These are phyloP conservation scores for Tenthredo notha DNA, from an alignment of 2,888 invertebrate genomes.

Conservation along the genomic window DNA sequence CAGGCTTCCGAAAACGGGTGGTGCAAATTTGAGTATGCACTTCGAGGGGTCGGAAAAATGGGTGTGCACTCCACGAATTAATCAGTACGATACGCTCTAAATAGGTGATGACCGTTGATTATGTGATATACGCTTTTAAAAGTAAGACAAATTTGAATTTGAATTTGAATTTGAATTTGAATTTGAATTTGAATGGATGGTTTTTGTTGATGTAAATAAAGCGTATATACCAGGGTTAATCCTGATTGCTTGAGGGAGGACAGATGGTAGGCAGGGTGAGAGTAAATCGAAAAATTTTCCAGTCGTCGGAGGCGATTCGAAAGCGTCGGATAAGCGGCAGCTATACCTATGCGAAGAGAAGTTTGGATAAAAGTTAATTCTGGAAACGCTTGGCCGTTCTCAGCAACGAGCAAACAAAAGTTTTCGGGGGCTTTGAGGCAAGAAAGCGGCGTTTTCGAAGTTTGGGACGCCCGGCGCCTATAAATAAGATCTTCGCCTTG, in stretches of 20 bases:
- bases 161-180: background rate
- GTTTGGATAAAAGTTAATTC: conserved; percentile 67
- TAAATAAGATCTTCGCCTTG: conserved; percentile 61
- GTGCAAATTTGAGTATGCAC: no score
- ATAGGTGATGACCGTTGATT: background rate
- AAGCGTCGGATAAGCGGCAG: conserved; percentile 56
- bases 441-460: conserved; percentile 58
- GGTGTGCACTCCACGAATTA: no score
- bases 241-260: conserved; percentile 28
- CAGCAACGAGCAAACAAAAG: conserved; percentile 61
- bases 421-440: conserved; percentile 56
- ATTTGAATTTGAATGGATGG: background rate
- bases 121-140: background rate
- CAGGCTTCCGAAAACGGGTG: no score
- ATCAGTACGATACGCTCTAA: background rate
- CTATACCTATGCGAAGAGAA: conserved; percentile 51
- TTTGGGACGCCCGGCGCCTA: conserved; percentile 58
- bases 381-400: conserved; percentile 59
- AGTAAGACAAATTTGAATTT: background rate
- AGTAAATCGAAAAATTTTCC: conserved; percentile 48
- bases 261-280: conserved; percentile 12
- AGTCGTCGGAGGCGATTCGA: conserved; percentile 47
- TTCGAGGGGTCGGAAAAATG: no score
- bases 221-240: conserved; percentile 12
- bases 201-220: background rate